Conservation (phyloP, 2,888 invertebrate species). For the Drosophila melanosoma region DNA sequence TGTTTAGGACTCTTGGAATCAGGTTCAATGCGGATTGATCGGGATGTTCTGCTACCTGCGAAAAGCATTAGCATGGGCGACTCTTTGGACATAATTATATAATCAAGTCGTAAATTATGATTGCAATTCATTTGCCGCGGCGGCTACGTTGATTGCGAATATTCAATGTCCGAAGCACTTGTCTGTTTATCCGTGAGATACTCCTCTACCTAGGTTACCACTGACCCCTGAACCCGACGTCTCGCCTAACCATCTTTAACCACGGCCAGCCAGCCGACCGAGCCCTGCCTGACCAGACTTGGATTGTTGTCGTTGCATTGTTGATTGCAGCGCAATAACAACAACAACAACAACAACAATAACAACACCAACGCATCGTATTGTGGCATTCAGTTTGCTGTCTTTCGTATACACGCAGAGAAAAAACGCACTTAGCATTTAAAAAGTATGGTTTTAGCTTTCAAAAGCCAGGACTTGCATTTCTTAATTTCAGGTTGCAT, state of each 20-base stretch:
- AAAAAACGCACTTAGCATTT: neutral
- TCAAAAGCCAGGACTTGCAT: neutral
- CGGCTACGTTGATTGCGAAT: constrained; percentile 59
- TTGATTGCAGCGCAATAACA: constrained; percentile 32
- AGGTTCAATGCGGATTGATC: constrained; percentile 52
- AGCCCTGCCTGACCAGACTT: constrained; percentile 24
- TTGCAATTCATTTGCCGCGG: constrained; percentile 65
- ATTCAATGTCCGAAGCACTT: constrained; percentile 37
- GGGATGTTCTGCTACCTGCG: constrained; percentile 20
- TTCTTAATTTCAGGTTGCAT: neutral
- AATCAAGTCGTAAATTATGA: constrained; percentile 34
- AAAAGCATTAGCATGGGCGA: constrained; percentile 55
- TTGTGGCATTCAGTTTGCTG: constrained; percentile 29
- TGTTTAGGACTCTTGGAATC: constrained; percentile 62
- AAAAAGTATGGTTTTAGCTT: no score
- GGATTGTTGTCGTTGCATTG: constrained; percentile 11
- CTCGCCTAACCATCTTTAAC: constrained; percentile 82
- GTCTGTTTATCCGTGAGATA: constrained; percentile 44
- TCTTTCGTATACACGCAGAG: constrained; percentile 22
- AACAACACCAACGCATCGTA: constrained; percentile 16
- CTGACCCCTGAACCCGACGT: constrained; percentile 37
- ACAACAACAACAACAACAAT: neutral
- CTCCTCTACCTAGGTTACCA: constrained; percentile 7
- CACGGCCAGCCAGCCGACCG: constrained; percentile 43
- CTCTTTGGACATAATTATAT: constrained; percentile 28